Evolutionary conservation across 2,113 vertebrate genomes (phyloP).

Genomic region (Mungos mungo): DNA sequence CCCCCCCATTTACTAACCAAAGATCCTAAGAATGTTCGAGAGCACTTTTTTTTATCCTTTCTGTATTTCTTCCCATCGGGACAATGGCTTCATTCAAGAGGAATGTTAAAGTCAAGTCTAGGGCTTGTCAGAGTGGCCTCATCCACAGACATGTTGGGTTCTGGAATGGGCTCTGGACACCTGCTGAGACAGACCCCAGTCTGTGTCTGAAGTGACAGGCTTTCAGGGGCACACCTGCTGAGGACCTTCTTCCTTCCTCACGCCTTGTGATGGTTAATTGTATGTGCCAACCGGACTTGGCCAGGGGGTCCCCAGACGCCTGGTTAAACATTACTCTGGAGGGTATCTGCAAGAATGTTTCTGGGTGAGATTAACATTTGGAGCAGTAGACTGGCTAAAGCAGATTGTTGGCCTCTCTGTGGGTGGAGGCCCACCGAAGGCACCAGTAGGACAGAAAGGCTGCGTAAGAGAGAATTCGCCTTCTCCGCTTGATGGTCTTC

Average conservation of each 20-base stretch:
- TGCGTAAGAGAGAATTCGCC: neutral
- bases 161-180: neutral
- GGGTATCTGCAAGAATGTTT: neutral
- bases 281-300: neutral
- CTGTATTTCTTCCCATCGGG: neutral
- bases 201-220: neutral
- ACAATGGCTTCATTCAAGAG: neutral
- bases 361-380: neutral
- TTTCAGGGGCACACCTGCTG: neutral
- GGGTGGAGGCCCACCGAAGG: neutral
- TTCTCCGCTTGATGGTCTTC: neutral
- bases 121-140: neutral
- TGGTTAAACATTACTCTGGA: neutral
- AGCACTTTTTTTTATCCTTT: neutral
- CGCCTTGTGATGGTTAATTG: neutral
- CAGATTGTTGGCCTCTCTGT: neutral
- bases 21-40: conserved; percentile 30
- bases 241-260: neutral
- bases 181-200: neutral
- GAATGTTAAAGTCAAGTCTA: neutral
- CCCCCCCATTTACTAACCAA: neutral
- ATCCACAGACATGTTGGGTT: neutral
- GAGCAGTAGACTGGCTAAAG: neutral
- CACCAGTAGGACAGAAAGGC: neutral
- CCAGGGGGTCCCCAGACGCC: neutral